phyloP scores from a whole-genome alignment of 2,113 vertebrate species.

The Lathamus discolor region DNA sequence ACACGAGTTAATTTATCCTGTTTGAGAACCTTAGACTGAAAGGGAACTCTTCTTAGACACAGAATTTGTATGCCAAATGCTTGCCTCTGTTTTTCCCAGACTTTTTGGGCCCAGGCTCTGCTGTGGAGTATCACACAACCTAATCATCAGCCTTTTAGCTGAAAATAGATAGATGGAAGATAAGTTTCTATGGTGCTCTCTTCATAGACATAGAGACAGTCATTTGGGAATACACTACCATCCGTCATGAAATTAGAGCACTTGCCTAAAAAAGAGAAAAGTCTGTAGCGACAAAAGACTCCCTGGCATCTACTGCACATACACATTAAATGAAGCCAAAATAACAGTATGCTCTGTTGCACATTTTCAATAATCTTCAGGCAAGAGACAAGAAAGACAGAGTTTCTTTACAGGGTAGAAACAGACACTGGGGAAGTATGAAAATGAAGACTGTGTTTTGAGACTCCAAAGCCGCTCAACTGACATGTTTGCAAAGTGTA shows the following conservation, averaged over 20 bases:
- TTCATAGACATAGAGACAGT: conserved; percentile 3
- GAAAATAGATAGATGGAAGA: conserved; percentile 1
- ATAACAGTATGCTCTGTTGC: not conserved
- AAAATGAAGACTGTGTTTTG: not conserved
- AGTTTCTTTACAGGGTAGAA: not conserved
- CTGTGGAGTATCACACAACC: not conserved
- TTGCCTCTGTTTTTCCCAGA: not conserved
- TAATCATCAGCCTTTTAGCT: not conserved
- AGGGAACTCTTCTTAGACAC: not conserved
- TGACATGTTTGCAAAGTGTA: not conserved
- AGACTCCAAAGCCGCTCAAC: not conserved
- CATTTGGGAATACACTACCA: not conserved
- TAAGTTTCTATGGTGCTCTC: conserved; percentile 3
- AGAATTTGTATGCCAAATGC: not conserved
- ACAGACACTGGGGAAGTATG: not conserved
- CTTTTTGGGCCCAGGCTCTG: not conserved
- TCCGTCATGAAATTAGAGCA: not conserved
- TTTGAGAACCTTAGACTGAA: not conserved
- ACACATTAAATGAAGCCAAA: not conserved
- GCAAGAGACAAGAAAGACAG: not conserved
- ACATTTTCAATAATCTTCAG: conserved; percentile 27
- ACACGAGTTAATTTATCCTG: not conserved
- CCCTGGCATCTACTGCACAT: not conserved
- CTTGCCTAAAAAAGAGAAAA: conserved; percentile 39
- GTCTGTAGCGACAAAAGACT: not conserved